These are phyloP conservation scores for Phacellophora camtschatica DNA, from an alignment of 30 jellyfish, hydroid and myxozoan genomes.

Conservation along the genomic window DNA sequence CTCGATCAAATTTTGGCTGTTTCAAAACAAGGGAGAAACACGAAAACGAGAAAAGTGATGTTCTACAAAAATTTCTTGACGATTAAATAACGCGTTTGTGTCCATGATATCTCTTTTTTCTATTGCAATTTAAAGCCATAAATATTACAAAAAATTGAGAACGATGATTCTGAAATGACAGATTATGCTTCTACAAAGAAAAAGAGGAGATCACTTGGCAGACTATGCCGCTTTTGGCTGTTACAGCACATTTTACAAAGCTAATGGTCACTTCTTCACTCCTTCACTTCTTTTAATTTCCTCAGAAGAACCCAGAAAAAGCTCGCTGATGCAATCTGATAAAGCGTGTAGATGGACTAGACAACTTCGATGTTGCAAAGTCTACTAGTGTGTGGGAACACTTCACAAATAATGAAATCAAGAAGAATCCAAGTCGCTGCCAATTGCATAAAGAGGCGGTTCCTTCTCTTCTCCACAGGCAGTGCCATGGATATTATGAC, in stretches of 20 bases:
- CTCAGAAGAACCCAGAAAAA: constrained; percentile 49
- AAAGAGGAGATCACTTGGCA: neutral
- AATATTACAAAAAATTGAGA: neutral
- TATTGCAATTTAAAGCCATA: too few species aligned
- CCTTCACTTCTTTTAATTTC: constrained; percentile 54
- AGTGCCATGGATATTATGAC: too few species aligned
- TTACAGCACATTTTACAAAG: neutral
- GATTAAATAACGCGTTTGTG: neutral
- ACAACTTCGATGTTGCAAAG: constrained; percentile 31
- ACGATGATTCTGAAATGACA: neutral
- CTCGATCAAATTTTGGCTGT: neutral
- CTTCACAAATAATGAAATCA: constrained; percentile 1
- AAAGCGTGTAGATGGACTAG: constrained; percentile 38
- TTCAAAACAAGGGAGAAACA: neutral
- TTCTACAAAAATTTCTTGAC: too few species aligned
- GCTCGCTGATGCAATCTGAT: constrained; percentile 30
- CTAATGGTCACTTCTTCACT: constrained; percentile 35
- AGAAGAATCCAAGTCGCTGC: constrained; percentile 1
- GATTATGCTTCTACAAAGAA: neutral
- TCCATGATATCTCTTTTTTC: too few species aligned
- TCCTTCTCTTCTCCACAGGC: too few species aligned
- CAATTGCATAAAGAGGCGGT: neutral
- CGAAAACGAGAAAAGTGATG: constrained; percentile 22
- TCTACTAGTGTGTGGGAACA: constrained; percentile 19
- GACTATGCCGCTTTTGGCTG: constrained; percentile 57